Percentiles rank a stretch among this genome's conserved stretches.
Evolutionary conservation across 1,140 invertebrate species (phyloP).

Genomic region (Andrena cerasifolii): DNA sequence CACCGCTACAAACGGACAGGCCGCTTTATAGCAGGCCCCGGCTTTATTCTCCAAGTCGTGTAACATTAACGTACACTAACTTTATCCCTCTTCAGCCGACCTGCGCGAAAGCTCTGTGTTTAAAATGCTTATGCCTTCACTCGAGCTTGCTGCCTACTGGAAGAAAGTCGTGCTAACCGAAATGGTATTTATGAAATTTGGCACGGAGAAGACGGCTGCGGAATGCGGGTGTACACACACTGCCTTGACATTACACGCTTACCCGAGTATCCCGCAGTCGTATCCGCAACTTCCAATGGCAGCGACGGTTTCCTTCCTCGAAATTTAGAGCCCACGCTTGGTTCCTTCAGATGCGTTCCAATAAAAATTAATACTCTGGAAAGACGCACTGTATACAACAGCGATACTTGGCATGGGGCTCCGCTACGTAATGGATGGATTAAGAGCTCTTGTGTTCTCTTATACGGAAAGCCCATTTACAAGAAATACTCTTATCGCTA

Average conservation of each 20-base stretch:
- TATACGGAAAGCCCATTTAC: too few relatives aligned
- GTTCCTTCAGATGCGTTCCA: neutral
- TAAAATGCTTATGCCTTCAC: too few relatives aligned
- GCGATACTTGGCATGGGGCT: neutral
- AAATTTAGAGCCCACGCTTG: slow-evolving; percentile 7
- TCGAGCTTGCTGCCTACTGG: too few relatives aligned
- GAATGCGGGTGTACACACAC: slow-evolving; percentile 1
- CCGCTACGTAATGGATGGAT: neutral
- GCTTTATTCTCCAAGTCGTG: neutral
- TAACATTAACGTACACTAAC: neutral
- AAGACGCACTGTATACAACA: too few relatives aligned
- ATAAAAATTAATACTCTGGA: neutral
- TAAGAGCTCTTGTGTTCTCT: too few relatives aligned
- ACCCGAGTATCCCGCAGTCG: neutral
- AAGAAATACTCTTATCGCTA: too few relatives aligned
- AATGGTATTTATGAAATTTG: neutral
- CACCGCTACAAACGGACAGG: neutral
- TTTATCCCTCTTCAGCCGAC: too few relatives aligned
- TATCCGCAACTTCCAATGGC: slow-evolving; percentile 16
- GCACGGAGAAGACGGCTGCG: neutral
- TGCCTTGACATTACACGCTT: neutral
- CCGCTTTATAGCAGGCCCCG: neutral
- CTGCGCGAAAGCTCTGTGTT: too few relatives aligned
- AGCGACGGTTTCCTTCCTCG: neutral
- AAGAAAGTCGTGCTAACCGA: neutral